Conservation (phyloP, 2,888 invertebrate genomes). For the Cephus spinipes region DNA sequence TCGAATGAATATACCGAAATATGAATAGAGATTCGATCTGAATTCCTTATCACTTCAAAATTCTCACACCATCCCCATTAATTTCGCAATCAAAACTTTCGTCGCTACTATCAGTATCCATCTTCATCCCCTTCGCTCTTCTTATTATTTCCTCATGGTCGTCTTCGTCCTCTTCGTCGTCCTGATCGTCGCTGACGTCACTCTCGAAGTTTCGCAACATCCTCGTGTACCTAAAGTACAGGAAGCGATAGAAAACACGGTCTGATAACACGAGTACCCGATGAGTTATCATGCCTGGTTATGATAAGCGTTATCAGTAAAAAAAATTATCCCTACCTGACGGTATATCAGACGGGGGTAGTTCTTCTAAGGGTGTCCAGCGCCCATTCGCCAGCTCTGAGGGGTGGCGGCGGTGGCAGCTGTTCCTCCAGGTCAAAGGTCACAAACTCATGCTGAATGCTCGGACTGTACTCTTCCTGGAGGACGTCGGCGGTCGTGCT, state of each 20-base stretch:
- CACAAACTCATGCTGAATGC: conserved; percentile 74
- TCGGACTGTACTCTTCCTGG: conserved; percentile 68
- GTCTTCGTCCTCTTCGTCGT: conserved; percentile 26
- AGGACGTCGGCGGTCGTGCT: conserved; percentile 73
- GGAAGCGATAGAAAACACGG: background rate
- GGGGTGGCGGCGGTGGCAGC: conserved; percentile 63
- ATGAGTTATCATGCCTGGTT: background rate
- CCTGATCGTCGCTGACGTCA: conserved; percentile 43
- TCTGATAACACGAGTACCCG: too few species aligned
- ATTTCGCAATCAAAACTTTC: background rate
- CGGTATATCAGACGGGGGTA: conserved; percentile 66
- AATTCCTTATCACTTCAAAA: background rate
- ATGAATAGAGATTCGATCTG: background rate
- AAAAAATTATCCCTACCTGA: conserved; percentile 46
- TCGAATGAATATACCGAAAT: background rate
- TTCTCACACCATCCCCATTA: background rate
- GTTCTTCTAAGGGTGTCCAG: conserved; percentile 65
- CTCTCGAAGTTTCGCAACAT: conserved; percentile 55
- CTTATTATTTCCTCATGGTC: conserved; percentile 14
- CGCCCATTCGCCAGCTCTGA: conserved; percentile 67
- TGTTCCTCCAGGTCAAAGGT: conserved; percentile 77
- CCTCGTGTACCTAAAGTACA: conserved; percentile 51
- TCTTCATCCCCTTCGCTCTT: background rate
- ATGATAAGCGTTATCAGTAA: background rate
- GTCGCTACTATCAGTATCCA: background rate